Evolutionary conservation across 2,113 vertebrate species (phyloP).

Genomic region (Onychostruthus taczanowskii): DNA sequence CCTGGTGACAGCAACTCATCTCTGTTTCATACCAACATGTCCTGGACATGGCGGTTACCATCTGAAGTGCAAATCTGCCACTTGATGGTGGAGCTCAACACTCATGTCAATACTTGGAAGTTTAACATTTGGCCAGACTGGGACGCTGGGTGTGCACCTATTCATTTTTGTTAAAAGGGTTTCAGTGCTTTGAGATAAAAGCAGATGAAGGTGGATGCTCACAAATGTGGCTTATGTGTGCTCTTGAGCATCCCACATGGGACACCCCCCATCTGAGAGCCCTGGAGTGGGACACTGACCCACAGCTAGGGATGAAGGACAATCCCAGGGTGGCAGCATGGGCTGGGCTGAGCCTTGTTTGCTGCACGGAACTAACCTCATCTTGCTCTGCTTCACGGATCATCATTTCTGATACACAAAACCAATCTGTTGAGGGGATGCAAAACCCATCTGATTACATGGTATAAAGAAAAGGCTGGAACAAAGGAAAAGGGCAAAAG

Average conservation of each 20-base stretch:
- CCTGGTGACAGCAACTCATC: background rate
- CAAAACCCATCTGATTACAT: background rate
- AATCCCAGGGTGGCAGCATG: background rate
- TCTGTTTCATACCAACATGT: background rate
- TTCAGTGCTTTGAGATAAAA: background rate
- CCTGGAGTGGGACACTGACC: background rate
- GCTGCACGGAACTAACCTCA: background rate
- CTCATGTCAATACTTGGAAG: background rate
- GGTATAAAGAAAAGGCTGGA: background rate
- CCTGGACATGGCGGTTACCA: background rate
- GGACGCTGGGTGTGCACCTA: background rate
- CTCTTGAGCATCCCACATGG: background rate
- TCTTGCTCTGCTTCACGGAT: background rate
- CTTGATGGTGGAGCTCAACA: background rate
- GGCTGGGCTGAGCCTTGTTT: background rate
- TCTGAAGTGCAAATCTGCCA: background rate
- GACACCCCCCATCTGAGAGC: background rate
- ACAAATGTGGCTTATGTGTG: background rate
- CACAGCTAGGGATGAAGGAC: background rate
- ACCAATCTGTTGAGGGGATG: background rate
- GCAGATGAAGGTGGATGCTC: background rate
- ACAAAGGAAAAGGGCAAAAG: background rate
- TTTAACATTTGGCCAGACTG: background rate
- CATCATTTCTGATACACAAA: background rate
- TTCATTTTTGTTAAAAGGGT: background rate